Base-by-base conservation (phyloP, 2,113 vertebrate genomes). In the Daboia siamensis region DNA sequence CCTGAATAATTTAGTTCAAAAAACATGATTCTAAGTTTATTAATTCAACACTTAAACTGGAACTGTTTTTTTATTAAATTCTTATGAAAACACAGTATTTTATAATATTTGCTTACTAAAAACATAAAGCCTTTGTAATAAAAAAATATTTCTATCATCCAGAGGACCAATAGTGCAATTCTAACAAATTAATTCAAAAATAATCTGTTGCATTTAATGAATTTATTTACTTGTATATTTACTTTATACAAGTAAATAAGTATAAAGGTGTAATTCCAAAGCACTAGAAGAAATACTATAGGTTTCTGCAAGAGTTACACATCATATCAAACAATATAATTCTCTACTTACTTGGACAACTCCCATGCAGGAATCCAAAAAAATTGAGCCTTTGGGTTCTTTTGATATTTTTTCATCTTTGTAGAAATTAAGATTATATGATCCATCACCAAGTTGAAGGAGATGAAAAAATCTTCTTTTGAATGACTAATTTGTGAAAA, bases 361-460 rank as follows among this genome's bases (percentile, higher is more conserved):
- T 17, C 99, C 99, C 99, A 99, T 99, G 88, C 99, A 99, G 24
- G 99, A 99, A 97, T 99, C 99, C 95, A 99, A 96, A 97, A 99
- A 99, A 97, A 99, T 99, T 9, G 99, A 99, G 95, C 99, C 99
- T 97, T 99, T 99, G 9, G 99, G 99, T 96, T 99, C 99, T 96
- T 99, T 99, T 93, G 99, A 99, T 97, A 99, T 99, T 97, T 99
- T 99, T 95, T 99, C 99, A 96, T 99, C 99, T 97, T 99, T 99
- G 97, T 99, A 99, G 97, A 99, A 99, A 97, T 99, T 99, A 88
- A 99, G 98, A 95, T 99, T 99, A 96, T 99, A 99, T 23, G 99
- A 99, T 90, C 99, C 99, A 91, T 99, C 99, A 1, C 98, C 98
- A 48, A 99, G 98, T 94, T 99, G 99, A 15, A 99, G 98, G 51